Evolutionary conservation across 1,140 invertebrate genomes (phyloP), one percentile per base, ranked within the genome.

Genomic region (Drosophila micromelanica): DNA sequence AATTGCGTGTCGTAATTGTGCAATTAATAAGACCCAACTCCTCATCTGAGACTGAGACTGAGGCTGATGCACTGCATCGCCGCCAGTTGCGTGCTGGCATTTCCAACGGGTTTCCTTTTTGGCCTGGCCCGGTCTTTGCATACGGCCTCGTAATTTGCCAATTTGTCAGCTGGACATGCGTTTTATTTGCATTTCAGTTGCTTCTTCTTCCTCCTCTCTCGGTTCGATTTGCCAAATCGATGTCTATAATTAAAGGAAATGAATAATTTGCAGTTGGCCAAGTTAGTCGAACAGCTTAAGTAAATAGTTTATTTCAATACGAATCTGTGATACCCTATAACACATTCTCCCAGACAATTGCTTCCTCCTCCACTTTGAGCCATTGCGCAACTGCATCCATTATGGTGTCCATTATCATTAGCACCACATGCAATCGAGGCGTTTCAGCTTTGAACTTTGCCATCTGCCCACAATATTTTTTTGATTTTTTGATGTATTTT

Each of bases 1-100:
- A 84, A 80, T 80, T 84, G 76, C 85, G 76, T 89, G 85, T 77
- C 80, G 80, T 89, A 90, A 89, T 89, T 89, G 84, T 90, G 85
- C 85, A 89, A 90, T 89, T 90, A 89, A 90, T 86, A 80, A 77
- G 72, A 78, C 32, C 40, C 57, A 60, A 49, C 30, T 48, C 27
- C 7, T 11, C 12, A 32, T n/a, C n/a, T 27, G n/a, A 13, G 17
- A 15, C 54, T 35, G 68, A 62, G 17, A 15, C 54, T 27, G n/a
- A 13, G 17, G 23, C 54, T 35, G 68, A 62, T 62, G 57, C 59
- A 63, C 38, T 70, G 67, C 40, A 54, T 52, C 52, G 48, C 57
- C 40, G 48, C 59, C 60, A 42, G 61, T 48, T 78, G 62, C 32
- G 48, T 46, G 37, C 37, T 15, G 65, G 73, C 69, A 62, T 78